Conservation (phyloP, 2,888 invertebrate species). For the Bugula neritina region DNA sequence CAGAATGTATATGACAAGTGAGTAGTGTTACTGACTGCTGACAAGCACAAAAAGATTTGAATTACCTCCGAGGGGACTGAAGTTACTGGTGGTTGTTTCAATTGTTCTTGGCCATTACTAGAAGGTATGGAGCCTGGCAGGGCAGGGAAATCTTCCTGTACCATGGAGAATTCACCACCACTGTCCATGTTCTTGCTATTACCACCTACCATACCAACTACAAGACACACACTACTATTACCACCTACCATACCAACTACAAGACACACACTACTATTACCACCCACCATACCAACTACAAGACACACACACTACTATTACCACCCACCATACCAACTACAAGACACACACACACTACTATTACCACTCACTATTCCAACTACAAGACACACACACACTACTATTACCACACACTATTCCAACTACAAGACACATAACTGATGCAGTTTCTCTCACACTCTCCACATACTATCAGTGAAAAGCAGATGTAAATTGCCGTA, state of each 20-base stretch:
- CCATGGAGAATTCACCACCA: conserved; percentile 65
- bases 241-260: conserved; percentile 48
- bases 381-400: conserved; percentile 33
- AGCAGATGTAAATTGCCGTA: too few species aligned
- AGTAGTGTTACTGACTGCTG: background rate
- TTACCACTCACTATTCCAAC: conserved; percentile 46
- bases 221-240: conserved; percentile 28
- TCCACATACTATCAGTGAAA: too few species aligned
- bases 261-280: conserved; percentile 29
- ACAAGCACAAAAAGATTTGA: background rate
- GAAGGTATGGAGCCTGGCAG: conserved; percentile 66
- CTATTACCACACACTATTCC: conserved; percentile 44
- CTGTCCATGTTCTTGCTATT: background rate
- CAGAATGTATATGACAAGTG: too few species aligned
- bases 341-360: conserved; percentile 29
- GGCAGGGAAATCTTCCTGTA: conserved; percentile 98
- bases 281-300: conserved; percentile 48
- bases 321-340: conserved; percentile 48
- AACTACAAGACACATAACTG: conserved; percentile 36
- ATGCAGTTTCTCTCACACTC: too few species aligned
- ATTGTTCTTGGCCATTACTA: background rate
- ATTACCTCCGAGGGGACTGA: background rate
- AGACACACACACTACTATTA: conserved; percentile 26
- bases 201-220: conserved; percentile 48
- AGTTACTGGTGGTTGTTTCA: background rate